Evolutionary conservation across 2,888 invertebrate genomes (phyloP), one percentile per base, ranked within the genome.

Genomic region (Andrena bicolor): DNA sequence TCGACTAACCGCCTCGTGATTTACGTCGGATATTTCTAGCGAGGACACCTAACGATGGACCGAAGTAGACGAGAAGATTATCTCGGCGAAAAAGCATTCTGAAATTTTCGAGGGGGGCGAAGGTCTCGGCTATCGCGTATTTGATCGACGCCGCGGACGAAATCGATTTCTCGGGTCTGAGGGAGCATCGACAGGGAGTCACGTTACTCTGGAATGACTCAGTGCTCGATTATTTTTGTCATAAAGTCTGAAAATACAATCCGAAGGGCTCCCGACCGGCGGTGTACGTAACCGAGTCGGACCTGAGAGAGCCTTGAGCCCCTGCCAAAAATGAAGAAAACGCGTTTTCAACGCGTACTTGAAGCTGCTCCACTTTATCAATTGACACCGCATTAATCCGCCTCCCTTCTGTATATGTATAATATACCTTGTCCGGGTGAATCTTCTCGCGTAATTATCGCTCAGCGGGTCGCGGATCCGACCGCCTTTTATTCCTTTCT

Each of bases 241-340:
- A 91, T 92, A 91, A 93, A 90, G 89, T 92, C 93, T 90, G 86
- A 94, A 94, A 94, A 93, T 93, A 93, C 89, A 88, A 87, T 88
- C 74, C 82, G 86, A 92, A 93, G 93, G 93, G 92, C 91, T 88
- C 84, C 80, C 80, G 80, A 85, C 56, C 76, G 81, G 80, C 71
- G 78, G 76, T 73, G 58, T 78, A 69, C 68, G 73, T 76, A 79
- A 82, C 65, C 83, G 77, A 84, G 87, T 84, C 83, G 82, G 72
- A 78, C 78, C 84, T 83, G 80, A 86, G 84, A 91, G 84, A 91
- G 90, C 92, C 92, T 92, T 92, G 92, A 92, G 90, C 79, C 66
- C 66, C 82, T 91, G 92, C 92, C 92, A 92, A 90, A 90, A 91
- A 92, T 91, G 89, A 91, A 86, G 90, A 92, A 91, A 91, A 92